Percentiles rank a stretch among this genome's conserved stretches.
Conservation (phyloP, 1,140 invertebrate genomes). For the Periplaneta americana region DNA sequence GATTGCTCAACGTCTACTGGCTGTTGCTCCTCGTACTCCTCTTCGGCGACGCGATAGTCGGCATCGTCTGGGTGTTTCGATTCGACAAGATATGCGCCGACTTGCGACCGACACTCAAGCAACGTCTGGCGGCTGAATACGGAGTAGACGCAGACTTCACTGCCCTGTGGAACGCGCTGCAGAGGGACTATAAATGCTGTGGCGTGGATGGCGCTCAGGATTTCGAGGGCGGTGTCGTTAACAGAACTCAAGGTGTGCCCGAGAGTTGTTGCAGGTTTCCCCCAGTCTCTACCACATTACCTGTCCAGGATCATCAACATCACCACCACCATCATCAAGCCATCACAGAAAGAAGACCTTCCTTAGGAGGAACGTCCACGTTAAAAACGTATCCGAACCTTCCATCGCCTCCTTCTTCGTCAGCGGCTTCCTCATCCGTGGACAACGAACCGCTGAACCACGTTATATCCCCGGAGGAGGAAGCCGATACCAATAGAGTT, state of each 20-base stretch:
- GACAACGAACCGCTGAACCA: neutral
- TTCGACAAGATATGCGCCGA: constrained; percentile 69
- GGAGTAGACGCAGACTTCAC: constrained; percentile 64
- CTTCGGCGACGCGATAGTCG: constrained; percentile 76
- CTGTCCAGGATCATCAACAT: neutral
- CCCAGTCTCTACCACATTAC: constrained; percentile 48
- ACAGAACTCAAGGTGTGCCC: constrained; percentile 52
- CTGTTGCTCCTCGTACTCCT: constrained; percentile 70
- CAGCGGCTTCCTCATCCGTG: constrained; percentile 14
- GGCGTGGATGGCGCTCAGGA: constrained; percentile 66
- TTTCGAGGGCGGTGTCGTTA: constrained; percentile 35
- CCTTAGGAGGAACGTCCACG: neutral
- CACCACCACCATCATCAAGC: neutral
- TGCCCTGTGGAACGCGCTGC: constrained; percentile 73
- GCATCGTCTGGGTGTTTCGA: constrained; percentile 80
- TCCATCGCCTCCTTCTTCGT: neutral
- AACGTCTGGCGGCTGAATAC: constrained; percentile 56
- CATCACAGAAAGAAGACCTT: neutral
- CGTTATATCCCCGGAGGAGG: constrained; percentile 8
- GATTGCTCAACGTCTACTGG: constrained; percentile 79
- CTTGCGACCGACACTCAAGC: constrained; percentile 58
- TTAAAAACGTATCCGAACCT: neutral
- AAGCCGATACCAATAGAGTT: neutral
- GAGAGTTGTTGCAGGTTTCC: constrained; percentile 47
- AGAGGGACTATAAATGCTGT: constrained; percentile 71